Evolutionary conservation across 2,113 vertebrate genomes (phyloP), one percentile per base, ranked within the genome.

Genomic region (Formicarius rufipectus): DNA sequence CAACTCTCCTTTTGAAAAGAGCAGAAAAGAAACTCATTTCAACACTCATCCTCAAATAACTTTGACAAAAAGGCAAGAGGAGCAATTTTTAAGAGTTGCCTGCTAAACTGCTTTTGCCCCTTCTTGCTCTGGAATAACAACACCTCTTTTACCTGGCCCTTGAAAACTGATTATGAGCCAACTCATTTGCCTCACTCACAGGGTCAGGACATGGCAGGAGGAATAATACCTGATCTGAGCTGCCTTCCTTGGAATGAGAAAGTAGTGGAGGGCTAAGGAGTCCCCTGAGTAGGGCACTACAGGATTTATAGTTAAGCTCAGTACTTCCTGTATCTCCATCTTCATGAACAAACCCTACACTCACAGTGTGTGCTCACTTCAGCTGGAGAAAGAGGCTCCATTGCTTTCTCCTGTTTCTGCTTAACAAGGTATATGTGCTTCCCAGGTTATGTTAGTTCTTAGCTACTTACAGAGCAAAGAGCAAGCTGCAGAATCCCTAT

Each of bases 1-100:
- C 78, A 76, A 30, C 14, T 87, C 87, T 84, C n/a, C 90, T 96
- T 78, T 60, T 94, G 79, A 81, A 58, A 27, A 49, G 15, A 58
- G 7, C 12, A 86, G 14, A 81, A 33, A 60, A 74, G 5, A 66
- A 35, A 7, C 11, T 84, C 3, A 35, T 60, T 95, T 20, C 50
- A 89, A 42, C 25, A 2, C 42, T 53, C 8, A 35, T 31, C 39
- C 56, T 84, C 31, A 71, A 62, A 71, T 56, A 90, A 35, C 8
- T 71, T 50, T 71, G 66, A 80, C 52, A 22, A 74, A 84, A 28
- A 69, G 45, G 40, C 25, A 68, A 33, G 25, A 82, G 30, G 22
- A 53, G 6, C 0, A 4, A 7, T 72, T 81, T 80, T 73, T 67
- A 60, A 63, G 33, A 81, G n/a, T 35, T 84, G 9, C 12, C 21